These are phyloP conservation scores for Tachyglossus aculeatus DNA, from an alignment of 2,797 vertebrate species.

Conservation along the genomic window DNA sequence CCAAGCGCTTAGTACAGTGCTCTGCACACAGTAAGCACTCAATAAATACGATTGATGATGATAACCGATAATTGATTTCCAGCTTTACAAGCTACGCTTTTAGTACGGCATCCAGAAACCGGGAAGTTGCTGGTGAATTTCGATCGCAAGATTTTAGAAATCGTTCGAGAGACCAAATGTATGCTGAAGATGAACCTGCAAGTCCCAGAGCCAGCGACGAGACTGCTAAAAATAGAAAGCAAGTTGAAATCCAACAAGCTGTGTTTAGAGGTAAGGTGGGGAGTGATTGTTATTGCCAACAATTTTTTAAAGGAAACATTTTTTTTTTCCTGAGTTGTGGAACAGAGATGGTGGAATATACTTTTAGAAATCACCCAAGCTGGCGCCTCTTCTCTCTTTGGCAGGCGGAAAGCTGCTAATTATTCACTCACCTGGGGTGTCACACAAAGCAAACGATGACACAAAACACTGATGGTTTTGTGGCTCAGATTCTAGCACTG, in stretches of 20 bases:
- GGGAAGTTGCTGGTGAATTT: constrained; percentile 81
- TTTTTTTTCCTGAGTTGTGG: neutral
- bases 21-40: too few species aligned
- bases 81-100: constrained; percentile 79
- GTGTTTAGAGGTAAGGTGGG: constrained; percentile 75
- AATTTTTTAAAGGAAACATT: neutral
- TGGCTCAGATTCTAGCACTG: too few species aligned
- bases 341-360: too few species aligned
- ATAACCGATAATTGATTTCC: too few species aligned
- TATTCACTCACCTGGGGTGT: too few species aligned
- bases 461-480: too few species aligned
- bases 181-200: constrained; percentile 81
- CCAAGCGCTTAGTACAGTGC: too few species aligned
- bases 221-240: constrained; percentile 72
- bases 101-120: constrained; percentile 76
- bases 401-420: too few species aligned
- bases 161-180: constrained; percentile 80
- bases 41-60: too few species aligned
- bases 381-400: too few species aligned
- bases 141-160: constrained; percentile 79
- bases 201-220: constrained; percentile 77
- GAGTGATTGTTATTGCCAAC: neutral
- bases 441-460: too few species aligned
- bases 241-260: constrained; percentile 71
- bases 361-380: too few species aligned